Evolutionary conservation across 1,140 invertebrate species (phyloP), one percentile per base, ranked within the genome.

Genomic region (Reticulitermes speratus): DNA sequence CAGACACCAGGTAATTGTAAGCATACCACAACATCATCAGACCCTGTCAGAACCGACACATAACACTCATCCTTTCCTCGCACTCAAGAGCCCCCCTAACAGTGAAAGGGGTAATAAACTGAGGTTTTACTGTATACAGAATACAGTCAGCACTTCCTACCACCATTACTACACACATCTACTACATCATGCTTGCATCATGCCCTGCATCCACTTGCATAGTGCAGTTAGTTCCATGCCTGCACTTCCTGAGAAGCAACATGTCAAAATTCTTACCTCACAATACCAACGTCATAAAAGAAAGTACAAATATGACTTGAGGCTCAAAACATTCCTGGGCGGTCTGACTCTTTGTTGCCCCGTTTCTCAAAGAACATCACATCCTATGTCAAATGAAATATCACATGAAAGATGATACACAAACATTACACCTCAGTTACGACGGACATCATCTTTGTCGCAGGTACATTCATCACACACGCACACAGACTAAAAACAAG

Each of bases 291-390:
- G 23, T n/a, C 65, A 55, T 55, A 55, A 75, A 75, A 25, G 7
- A 65, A 23, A 65, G 0, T n/a, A 65, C 7, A 65, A 19, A 25
- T 30, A 75, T n/a, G 65, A 75, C 6, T 14, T 75, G 25, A 6
- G 25, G 32, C 2, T 89, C 89, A 91, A 83, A 91, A 88, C 91
- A 92, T 92, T 87, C 91, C 91, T 82, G 88, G 88, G 16, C 87
- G 44, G 87, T 92, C 91, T 16, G 86, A 86, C 88, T 92, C 90
- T 85, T 89, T 83, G 85, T 92, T 91, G 32, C 89, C 89, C 25
- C 86, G 84, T 87, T 92, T 92, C 87, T 95, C 95, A 88, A 96
- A 96, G 92, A 95, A 96, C 94, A 96, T 95, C 86, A 93, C 95
- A 91, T 96, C 95, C 95, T 96, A 93, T 93, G 87, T 87, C 87